Conservation (phyloP, 2,888 invertebrate genomes). For the Pyralis farinalis region DNA sequence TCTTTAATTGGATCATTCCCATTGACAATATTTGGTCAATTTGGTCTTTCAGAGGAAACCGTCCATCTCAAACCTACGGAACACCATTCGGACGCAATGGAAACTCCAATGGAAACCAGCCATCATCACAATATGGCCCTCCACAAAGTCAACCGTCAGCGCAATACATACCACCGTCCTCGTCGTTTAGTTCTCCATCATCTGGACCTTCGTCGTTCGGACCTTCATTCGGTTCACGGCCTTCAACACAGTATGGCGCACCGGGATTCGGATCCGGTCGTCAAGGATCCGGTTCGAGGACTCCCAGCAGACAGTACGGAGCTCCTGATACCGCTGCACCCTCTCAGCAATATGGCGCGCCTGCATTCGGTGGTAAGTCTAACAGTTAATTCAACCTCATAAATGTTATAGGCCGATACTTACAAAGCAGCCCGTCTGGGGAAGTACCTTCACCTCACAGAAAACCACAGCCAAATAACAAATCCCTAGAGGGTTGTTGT, state of each 20-base stretch:
- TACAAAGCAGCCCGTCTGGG: too few species aligned
- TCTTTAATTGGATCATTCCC: too few species aligned
- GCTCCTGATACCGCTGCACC: slow-evolving; percentile 29
- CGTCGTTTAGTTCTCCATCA: too few species aligned
- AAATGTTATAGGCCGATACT: too few species aligned
- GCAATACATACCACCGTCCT: background rate
- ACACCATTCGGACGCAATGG: background rate
- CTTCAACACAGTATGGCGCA: slow-evolving; percentile 7
- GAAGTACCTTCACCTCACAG: too few species aligned
- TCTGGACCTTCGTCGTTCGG: too few species aligned
- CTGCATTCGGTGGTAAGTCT: slow-evolving; percentile 5
- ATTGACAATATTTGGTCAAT: too few species aligned
- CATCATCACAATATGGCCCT: slow-evolving; percentile 17
- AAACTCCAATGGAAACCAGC: slow-evolving; percentile 1
- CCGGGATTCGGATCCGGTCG: slow-evolving; percentile 4
- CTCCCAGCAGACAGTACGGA: slow-evolving; percentile 22
- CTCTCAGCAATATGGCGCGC: slow-evolving; percentile 8
- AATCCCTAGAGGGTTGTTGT: too few species aligned
- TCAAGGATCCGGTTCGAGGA: background rate
- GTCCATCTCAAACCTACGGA: slow-evolving; percentile 18
- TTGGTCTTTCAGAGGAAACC: slow-evolving; percentile 11
- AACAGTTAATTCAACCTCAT: too few species aligned
- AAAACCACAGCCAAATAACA: too few species aligned
- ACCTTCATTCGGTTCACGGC: background rate
- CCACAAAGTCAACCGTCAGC: slow-evolving; percentile 6